Conservation (phyloP, 1,140 invertebrate genomes). For the Phymastichus coffea region DNA sequence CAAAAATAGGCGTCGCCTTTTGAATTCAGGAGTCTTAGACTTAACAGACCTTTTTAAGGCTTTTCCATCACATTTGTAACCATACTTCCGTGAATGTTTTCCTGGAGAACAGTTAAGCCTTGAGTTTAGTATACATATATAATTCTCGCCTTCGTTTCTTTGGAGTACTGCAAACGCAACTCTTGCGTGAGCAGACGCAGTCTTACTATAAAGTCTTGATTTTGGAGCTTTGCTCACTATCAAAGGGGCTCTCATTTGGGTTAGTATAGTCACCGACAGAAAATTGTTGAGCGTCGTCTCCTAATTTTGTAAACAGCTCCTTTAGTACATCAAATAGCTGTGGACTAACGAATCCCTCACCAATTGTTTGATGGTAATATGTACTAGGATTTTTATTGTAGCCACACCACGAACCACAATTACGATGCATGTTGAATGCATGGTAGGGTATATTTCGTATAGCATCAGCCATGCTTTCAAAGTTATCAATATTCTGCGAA, state of each 20-base stretch:
- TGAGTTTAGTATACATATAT: neutral
- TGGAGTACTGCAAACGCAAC: slow-evolving; percentile 25
- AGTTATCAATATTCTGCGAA: slow-evolving; percentile 27
- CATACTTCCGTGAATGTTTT: slow-evolving; percentile 9
- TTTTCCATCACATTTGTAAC: neutral
- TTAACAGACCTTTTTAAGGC: slow-evolving; percentile 10
- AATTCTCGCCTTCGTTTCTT: slow-evolving; percentile 15
- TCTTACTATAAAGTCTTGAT: slow-evolving; percentile 21
- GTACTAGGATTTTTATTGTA: slow-evolving; percentile 13
- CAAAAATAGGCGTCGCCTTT: slow-evolving; percentile 23
- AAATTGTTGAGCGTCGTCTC: slow-evolving; percentile 14
- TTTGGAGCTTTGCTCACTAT: too few relatives aligned
- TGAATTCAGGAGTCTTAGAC: slow-evolving; percentile 13
- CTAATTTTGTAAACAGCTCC: slow-evolving; percentile 21
- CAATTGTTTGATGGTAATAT: slow-evolving; percentile 23
- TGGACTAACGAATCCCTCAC: slow-evolving; percentile 19
- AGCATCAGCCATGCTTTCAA: slow-evolving; percentile 20
- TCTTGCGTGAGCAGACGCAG: slow-evolving; percentile 19
- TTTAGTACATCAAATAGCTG: slow-evolving; percentile 16
- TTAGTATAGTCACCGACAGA: slow-evolving; percentile 23
- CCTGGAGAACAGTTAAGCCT: slow-evolving; percentile 1
- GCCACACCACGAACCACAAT: slow-evolving; percentile 30
- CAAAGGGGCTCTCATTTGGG: slow-evolving; percentile 31
- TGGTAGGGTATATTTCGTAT: slow-evolving; percentile 30
- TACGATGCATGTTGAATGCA: slow-evolving; percentile 23